Evolutionary conservation across 1,140 invertebrate genomes (phyloP), one percentile per base, ranked within the genome.

Genomic region (Brachionus rotundiformis): DNA sequence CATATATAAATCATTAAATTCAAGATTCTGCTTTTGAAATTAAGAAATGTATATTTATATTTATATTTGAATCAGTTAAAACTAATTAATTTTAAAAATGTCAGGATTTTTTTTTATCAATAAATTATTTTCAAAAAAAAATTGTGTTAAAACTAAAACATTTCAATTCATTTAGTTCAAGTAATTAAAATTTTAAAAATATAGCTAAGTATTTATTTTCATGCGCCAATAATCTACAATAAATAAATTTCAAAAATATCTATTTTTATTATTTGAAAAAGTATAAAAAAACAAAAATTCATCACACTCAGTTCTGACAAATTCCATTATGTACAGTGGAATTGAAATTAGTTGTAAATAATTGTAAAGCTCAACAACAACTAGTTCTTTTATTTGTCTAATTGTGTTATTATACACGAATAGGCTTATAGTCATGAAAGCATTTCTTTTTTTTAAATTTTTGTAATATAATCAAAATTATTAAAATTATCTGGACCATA

Each of bases 331-430:
- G 5, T 54, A 54, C 47, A 54, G 23, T 54, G 47, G 47, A 19
- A 54, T 54, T 7, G 16, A 54, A 54, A 54, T 7, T 19, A 25
- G 19, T 54, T 19, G 4, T 63, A 63, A 63, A 63, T 19, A 25
- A 19, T 54, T 19, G 4, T 63, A 63, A 63, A 63, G 25, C 61
- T 63, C 25, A 63, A 16, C 29, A n/a, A 33, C 1, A 63, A 54
- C 23, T 16, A 54, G 7, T 19, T 25, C 5, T 25, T n/a, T 8
- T 8, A 54, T 54, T 36, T 19, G 63, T 36, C 16, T 68, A 33
- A 68, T 68, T 68, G 16, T 19, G 31, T 68, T 68, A 68, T 68
- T 36, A 68, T 33, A 68, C 63, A 68, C 63, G 63, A 68, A 68
- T 36, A 39, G 63, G 27, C 33, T 68, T 36, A 6, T 33, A 36